These are phyloP conservation scores for Apodemus speciosus DNA, from an alignment of 2,113 vertebrate species.

Conservation along the genomic window DNA sequence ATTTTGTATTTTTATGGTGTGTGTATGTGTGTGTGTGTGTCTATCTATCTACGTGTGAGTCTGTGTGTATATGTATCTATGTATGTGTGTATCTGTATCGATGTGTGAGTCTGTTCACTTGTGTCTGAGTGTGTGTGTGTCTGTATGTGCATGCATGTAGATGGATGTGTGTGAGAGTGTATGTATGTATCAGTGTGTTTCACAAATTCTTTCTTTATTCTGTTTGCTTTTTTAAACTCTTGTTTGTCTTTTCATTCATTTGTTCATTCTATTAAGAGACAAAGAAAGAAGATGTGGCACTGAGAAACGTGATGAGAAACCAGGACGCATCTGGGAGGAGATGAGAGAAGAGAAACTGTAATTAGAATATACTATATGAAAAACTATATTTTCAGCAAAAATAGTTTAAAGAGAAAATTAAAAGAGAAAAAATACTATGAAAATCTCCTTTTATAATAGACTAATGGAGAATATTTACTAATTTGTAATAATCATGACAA, in stretches of 20 bases:
- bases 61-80: background rate
- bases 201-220: background rate
- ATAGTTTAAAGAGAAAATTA: background rate
- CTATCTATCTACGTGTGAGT: background rate
- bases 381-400: background rate
- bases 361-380: background rate
- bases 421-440: slow-evolving; percentile 40
- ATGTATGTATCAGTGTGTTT: background rate
- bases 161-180: too few relatives aligned
- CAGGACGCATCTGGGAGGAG: background rate
- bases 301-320: background rate
- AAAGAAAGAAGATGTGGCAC: background rate
- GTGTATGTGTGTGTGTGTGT: too few relatives aligned
- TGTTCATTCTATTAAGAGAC: background rate
- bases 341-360: background rate
- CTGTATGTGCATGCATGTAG: background rate
- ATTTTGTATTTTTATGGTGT: background rate
- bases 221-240: background rate
- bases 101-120: background rate
- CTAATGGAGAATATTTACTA: background rate
- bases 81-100: background rate
- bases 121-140: background rate
- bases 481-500: background rate
- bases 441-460: background rate
- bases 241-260: background rate